Base-by-base conservation (phyloP, 2,113 vertebrate genomes). In the Noctilio leporinus region DNA sequence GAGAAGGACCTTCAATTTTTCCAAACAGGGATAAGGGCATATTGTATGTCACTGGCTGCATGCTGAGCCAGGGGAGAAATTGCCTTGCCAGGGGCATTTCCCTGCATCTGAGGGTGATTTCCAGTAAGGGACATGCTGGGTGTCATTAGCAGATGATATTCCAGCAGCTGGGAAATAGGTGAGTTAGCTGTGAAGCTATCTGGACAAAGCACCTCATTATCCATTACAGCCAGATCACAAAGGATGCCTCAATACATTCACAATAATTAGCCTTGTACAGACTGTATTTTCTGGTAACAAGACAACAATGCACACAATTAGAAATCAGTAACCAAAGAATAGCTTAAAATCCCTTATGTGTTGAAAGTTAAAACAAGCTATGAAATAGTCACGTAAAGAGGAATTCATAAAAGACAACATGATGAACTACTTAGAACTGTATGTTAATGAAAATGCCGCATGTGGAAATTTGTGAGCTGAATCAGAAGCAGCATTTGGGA, bases 401-500 rank as follows among this genome's bases (percentile, higher is more conserved):
- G 17, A 90, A 81, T n/a, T 67, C 24, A 33, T 91, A 51, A 91
- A 91, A 81, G 57, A 45, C 69, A 59, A 86, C 49, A 90, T 72
- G 51, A 80, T 67, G 49, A 80, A 91, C 55, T 90, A 57, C 6
- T 59, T 86, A 67, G 47, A 86, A 70, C 4, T 19, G 11, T 73
- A 43, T 59, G 91, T 38, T 33, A 51, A 10, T 72, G 43, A 75
- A 91, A 81, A 10, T 14, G 40, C 38, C 47, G 73, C 35, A 59
- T 93, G 30, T 76, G 91, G 65, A 93, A 93, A 76, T 91, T 45
- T 76, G 57, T 81, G 82, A 35, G 43, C 75, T 75, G 57, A 91
- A 67, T 62, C 10, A 59, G 35, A 75, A 82, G 33, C 4, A 38
- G 43, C 75, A 33, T 15, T 59, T 73, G 49, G 22, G 33, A 47